These are phyloP conservation scores for Leucozona laternaria DNA, from an alignment of 2,888 invertebrate species.

Conservation along the genomic window DNA sequence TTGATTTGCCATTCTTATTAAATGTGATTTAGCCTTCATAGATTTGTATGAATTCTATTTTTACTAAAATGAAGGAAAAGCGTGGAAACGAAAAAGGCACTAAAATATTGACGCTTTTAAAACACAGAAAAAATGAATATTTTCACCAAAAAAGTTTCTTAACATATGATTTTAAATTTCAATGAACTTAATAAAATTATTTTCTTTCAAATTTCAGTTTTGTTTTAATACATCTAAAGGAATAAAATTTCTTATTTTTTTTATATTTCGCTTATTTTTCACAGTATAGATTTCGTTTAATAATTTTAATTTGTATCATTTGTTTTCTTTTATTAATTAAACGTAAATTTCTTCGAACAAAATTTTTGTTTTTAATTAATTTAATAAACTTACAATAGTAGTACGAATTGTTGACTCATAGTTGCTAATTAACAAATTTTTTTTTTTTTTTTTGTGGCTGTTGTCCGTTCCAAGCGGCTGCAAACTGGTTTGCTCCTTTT, in stretches of 20 bases:
- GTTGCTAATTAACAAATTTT: background rate
- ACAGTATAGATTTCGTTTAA: background rate
- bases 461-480: no score
- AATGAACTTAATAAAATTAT: background rate
- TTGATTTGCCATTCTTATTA: background rate
- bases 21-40: no score
- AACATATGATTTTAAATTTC: constrained; percentile 2
- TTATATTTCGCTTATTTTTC: background rate
- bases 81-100: no score
- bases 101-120: background rate
- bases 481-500: no score
- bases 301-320: background rate
- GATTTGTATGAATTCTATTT: no score
- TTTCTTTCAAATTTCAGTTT: background rate
- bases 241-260: background rate
- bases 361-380: background rate
- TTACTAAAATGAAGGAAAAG: constrained; percentile 1
- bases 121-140: background rate
- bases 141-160: background rate
- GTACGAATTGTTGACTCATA: background rate
- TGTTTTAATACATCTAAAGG: background rate
- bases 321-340: background rate
- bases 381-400: background rate
- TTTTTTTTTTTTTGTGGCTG: no score
- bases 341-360: background rate